phyloP scores from a whole-genome alignment of 2,888 invertebrate genomes.

The Leptopilina myrica region DNA sequence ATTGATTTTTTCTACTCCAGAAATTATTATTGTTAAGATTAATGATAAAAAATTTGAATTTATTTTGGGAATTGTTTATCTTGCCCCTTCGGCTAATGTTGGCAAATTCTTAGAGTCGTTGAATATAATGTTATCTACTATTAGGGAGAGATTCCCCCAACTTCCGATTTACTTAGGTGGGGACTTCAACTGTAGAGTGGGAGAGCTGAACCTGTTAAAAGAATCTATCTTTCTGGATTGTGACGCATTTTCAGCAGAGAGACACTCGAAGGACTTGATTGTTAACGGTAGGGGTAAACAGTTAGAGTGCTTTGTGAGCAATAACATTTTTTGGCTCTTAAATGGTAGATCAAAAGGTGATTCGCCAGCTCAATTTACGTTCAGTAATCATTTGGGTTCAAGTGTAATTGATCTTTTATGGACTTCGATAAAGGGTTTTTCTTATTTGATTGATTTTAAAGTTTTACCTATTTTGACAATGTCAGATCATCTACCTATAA shows the following conservation, averaged over 20 bases:
- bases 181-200: background rate
- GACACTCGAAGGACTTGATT: background rate
- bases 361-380: too few relatives aligned
- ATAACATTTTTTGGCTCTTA: too few relatives aligned
- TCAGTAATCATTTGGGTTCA: too few relatives aligned
- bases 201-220: background rate
- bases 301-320: too few relatives aligned
- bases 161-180: background rate
- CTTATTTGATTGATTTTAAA: too few relatives aligned
- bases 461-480: too few relatives aligned
- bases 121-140: background rate
- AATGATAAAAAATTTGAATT: background rate
- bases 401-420: too few relatives aligned
- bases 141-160: background rate
- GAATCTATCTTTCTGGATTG: background rate
- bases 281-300: background rate
- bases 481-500: too few relatives aligned
- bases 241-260: background rate
- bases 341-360: too few relatives aligned
- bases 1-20: background rate
- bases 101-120: background rate
- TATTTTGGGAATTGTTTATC: constrained; percentile 14
- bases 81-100: background rate
- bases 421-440: too few relatives aligned
- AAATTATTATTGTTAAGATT: background rate